Evolutionary conservation across 2,888 invertebrate genomes (phyloP).

Genomic region (Malacosoma neustria): DNA sequence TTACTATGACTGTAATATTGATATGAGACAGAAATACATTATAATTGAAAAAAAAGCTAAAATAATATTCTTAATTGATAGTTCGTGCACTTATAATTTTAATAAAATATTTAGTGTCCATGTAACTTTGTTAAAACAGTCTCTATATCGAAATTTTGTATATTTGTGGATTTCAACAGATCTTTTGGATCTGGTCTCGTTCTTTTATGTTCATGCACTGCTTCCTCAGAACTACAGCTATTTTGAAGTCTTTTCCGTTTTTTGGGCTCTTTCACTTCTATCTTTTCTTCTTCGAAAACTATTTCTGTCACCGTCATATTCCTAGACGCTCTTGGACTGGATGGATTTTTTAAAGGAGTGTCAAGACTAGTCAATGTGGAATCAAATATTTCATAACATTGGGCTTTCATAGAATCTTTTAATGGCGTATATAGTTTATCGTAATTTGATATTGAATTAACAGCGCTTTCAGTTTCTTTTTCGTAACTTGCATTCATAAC

Average conservation of each 20-base stretch:
- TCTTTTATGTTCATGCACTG: conserved; percentile 36
- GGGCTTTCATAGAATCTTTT: conserved; percentile 40
- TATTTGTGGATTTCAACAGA: conserved; percentile 46
- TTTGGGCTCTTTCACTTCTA: conserved; percentile 29
- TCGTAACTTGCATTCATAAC: conserved; percentile 24
- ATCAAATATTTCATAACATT: conserved; percentile 59
- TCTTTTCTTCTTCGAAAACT: conserved; percentile 42
- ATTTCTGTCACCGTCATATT: conserved; percentile 39
- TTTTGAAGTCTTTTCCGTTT: conserved; percentile 46
- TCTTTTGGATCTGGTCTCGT: conserved; percentile 44
- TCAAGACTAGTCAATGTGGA: conserved; percentile 63
- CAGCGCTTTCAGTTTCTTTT: conserved; percentile 51
- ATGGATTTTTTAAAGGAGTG: conserved; percentile 47
- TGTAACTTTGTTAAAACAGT: conserved; percentile 60
- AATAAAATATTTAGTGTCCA: conserved; percentile 31
- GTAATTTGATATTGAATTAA: conserved; percentile 44
- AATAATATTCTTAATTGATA: no score
- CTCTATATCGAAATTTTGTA: conserved; percentile 65
- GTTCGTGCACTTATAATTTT: no score
- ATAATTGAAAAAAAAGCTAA: no score
- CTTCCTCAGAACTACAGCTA: conserved; percentile 33
- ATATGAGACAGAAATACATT: no score
- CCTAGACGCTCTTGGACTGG: conserved; percentile 24
- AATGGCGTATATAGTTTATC: conserved; percentile 54
- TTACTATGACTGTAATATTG: no score